Evolutionary conservation across 1,140 invertebrate genomes (phyloP), one percentile per base, ranked within the genome.

Genomic region (Lithobius niger): DNA sequence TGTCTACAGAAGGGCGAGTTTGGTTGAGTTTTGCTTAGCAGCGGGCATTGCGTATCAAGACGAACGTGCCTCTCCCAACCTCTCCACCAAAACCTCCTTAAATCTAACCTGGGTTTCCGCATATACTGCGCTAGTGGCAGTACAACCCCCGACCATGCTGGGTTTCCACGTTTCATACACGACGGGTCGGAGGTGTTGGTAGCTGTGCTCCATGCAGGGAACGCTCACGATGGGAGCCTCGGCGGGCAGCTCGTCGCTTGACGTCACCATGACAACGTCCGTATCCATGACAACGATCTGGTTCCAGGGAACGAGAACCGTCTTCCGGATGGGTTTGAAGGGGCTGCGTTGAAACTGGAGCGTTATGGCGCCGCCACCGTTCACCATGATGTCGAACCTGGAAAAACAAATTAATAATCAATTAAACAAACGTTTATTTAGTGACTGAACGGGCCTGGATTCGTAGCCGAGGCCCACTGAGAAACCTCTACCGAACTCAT

Each of bases 321-420:
- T 92, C 62, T 83, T 80, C 26, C 84, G 85, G 43, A 87, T 72
- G 0, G 86, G 85, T 63, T 82, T 81, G 74, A 93, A 94, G n/a
- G 89, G 90, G 44, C 83, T 89, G 55, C 90, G 76, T 69, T 91
- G 88, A 74, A 99, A 97, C 71, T 97, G 89, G 56, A 99, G 75
- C 18, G 89, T 97, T 16, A 98, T 89, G 4, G 93, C 92, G n/a
- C 94, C 92, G 50, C 96, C 95, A 19, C 96, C 96, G 74, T 99
- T 98, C 26, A 99, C 94, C 62, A 99, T 74, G 40, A 99, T 84
- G 75, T 98, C 95, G 77, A 97, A 99, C 84, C 94, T 97, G 68
- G 61, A 68, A 63, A 48, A 31, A 52, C 26, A 21, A 62, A 27
- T 40, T 25, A 27, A 47, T 18, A 36, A 1, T 16, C 26, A n/a